Evolutionary conservation across 2,888 invertebrate genomes (phyloP), one percentile per base, ranked within the genome.

Genomic region (Carterocephalus palaemon): DNA sequence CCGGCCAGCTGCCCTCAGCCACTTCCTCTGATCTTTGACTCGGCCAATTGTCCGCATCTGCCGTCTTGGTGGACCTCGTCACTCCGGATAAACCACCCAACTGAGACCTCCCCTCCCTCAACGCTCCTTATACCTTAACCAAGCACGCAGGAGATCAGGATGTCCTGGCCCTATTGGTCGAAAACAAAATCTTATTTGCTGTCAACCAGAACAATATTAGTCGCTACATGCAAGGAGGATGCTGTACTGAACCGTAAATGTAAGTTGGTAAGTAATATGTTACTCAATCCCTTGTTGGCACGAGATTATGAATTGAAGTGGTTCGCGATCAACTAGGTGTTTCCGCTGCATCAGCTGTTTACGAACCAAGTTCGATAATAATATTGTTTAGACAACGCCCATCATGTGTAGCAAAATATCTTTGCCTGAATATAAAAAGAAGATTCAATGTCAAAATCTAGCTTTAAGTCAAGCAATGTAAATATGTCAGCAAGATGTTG

Each of bases 11-110:
- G 70, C 63, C 53, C 54, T 42, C 54, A 45, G 55, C 65, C 69
- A 78, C 85, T 84, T 85, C 85, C 85, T 84, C 83, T 85, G 85
- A 84, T 83, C 85, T 84, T 80, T 85, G 85, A 84, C 85, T 80
- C 73, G 50, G 59, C 58, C 83, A 84, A 84, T 84, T 83, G 79
- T 66, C 61, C 64, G 69, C 85, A 84, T 83, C 85, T 84, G 85
- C 70, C 74, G 64, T 74, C 76, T 75, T 67, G 60, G 55, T 65
- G 52, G 51, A 53, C 58, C 56, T 66, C 70, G 69, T 70, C 53
- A 51, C 46, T 49, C 51, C 37, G 48, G 48, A 29, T 47, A 41
- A 41, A 23, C 70, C 72, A 72, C 69, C 70, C 72, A 59, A 53
- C 59, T 57, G 60, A 64, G 70, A 65, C 57, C 62, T 59, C 70